Conservation (phyloP, 64 coral and sea anemone genomes). For the Astreopora myriophthalma region DNA sequence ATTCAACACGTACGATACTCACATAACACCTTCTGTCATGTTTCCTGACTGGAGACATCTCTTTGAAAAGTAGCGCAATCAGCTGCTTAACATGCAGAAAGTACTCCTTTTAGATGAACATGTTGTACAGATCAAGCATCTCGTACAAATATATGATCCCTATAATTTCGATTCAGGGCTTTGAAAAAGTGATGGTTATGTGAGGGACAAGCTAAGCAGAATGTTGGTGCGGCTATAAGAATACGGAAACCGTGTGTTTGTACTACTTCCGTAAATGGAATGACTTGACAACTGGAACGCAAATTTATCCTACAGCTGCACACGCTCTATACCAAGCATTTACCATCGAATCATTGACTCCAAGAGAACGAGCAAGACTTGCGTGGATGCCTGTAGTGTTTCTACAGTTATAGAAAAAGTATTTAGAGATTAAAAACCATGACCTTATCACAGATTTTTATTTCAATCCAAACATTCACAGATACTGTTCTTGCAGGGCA, state of each 20-base stretch:
- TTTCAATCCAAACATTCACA: neutral
- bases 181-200: slow-evolving; percentile 60
- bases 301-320: neutral
- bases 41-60: neutral
- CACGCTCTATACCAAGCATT: neutral
- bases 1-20: neutral
- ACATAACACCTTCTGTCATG: neutral
- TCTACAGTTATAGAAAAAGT: neutral
- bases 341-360: neutral
- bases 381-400: slow-evolving; percentile 8
- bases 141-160: neutral
- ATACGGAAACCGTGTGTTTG: neutral
- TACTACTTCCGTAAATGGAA: neutral
- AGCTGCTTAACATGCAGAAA: neutral
- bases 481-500: neutral
- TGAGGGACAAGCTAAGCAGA: slow-evolving; percentile 68
- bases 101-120: neutral
- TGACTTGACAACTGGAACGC: neutral
- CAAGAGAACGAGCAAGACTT: slow-evolving; percentile 13
- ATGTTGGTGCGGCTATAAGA: slow-evolving; percentile 50
- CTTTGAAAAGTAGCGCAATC: neutral
- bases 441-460: neutral
- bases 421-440: neutral
- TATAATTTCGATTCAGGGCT: slow-evolving; percentile 32
- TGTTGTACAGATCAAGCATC: neutral